Percentiles rank a stretch among this genome's conserved stretches.
Conservation (phyloP, 2,113 vertebrate species). For the Phaethornis superciliosus region DNA sequence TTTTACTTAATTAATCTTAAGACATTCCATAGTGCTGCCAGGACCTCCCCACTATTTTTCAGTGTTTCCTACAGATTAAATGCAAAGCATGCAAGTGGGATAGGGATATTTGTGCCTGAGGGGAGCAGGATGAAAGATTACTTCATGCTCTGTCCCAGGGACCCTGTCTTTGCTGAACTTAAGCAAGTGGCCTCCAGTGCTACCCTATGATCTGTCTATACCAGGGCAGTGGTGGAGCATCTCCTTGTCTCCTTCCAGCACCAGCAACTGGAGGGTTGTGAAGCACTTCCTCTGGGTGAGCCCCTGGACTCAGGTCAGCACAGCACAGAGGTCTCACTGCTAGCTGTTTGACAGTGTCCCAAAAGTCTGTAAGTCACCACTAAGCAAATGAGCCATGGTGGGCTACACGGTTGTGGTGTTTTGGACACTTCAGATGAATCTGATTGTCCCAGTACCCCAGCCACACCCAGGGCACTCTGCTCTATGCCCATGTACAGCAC, state of each 20-base stretch:
- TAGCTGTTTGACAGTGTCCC: fast-evolving
- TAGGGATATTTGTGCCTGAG: fast-evolving
- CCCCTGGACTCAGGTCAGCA: neutral
- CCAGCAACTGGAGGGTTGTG: neutral
- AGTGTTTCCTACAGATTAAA: neutral
- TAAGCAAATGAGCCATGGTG: neutral
- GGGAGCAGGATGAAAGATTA: neutral
- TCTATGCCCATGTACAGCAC: neutral
- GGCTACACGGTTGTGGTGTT: neutral
- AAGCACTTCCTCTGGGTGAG: neutral
- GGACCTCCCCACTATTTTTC: neutral
- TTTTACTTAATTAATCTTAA: neutral
- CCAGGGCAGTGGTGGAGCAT: fast-evolving
- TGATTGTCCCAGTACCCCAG: neutral
- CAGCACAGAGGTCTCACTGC: neutral
- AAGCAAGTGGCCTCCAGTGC: neutral
- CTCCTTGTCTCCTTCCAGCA: neutral
- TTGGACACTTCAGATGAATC: neutral
- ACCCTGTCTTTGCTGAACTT: neutral
- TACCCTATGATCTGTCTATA: neutral
- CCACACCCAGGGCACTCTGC: fast-evolving
- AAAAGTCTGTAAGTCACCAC: neutral
- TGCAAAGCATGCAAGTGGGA: neutral
- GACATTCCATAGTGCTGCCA: neutral
- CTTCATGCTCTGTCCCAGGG: neutral